Evolutionary conservation across 2,888 invertebrate species (phyloP).

Genomic region (Phytoseiulus persimilis): DNA sequence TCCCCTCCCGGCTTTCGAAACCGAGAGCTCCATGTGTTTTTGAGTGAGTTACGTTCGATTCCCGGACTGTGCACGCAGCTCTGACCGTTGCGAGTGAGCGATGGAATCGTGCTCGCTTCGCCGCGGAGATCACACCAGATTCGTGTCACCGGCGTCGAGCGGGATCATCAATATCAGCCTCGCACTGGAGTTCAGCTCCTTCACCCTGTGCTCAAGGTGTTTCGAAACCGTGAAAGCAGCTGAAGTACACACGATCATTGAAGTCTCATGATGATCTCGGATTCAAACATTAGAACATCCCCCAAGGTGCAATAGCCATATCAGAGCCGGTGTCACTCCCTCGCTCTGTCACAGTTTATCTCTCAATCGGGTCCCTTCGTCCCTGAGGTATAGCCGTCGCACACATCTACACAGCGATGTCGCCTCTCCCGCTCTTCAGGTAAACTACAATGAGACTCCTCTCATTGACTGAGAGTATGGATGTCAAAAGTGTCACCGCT

Average conservation of each 20-base stretch:
- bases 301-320: neutral
- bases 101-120: neutral
- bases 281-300: conserved; percentile 5
- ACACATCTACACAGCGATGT: neutral
- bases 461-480: conserved; percentile 5
- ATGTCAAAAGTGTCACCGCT: neutral
- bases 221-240: neutral
- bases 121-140: neutral
- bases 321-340: neutral
- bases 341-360: neutral
- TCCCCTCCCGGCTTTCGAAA: neutral
- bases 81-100: neutral
- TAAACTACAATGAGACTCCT: neutral
- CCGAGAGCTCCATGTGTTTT: neutral
- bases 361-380: neutral
- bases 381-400: neutral
- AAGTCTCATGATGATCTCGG: neutral
- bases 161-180: too few relatives aligned
- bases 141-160: neutral
- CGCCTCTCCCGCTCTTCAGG: neutral
- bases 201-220: neutral
- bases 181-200: too few relatives aligned
- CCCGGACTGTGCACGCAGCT: neutral
- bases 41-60: neutral
- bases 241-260: neutral